Percentiles rank a stretch among this genome's conserved stretches.
Evolutionary conservation across 2,113 vertebrate genomes (phyloP).

Genomic region (Pardalotus punctatus): DNA sequence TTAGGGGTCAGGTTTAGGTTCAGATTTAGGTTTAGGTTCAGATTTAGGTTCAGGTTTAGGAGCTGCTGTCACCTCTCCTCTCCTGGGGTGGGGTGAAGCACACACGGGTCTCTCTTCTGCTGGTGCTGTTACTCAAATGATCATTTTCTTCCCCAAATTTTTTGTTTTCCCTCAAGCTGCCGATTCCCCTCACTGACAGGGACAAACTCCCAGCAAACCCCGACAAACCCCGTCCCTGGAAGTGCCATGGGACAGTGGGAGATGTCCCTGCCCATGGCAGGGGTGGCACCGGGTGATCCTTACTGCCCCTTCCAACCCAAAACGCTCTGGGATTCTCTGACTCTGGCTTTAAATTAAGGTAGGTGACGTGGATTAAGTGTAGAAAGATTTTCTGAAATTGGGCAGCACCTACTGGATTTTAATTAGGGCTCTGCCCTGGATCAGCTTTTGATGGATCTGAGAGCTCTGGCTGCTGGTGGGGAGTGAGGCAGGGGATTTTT

Average conservation of each 20-base stretch:
- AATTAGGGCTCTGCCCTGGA: constrained; percentile 62
- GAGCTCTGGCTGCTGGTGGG: constrained; percentile 19
- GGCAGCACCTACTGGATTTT: constrained; percentile 58
- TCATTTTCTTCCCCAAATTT: neutral
- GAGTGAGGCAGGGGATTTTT: neutral
- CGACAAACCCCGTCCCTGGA: neutral
- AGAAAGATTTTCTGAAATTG: constrained; percentile 66
- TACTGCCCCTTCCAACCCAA: neutral
- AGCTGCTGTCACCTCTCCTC: neutral
- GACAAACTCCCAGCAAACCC: neutral
- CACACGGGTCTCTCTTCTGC: neutral
- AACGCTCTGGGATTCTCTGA: neutral
- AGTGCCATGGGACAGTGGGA: neutral
- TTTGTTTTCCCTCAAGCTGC: neutral
- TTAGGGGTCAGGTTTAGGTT: neutral
- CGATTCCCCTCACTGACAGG: neutral
- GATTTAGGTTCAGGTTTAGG: neutral
- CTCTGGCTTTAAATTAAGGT: constrained; percentile 29
- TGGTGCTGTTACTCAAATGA: neutral
- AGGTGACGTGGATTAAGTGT: neutral
- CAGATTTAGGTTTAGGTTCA: neutral
- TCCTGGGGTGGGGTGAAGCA: neutral
- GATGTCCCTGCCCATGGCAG: neutral
- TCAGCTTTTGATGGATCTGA: constrained; percentile 38
- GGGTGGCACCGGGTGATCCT: neutral